These are phyloP conservation scores for Drosophila nebulosa DNA, from an alignment of 1,140 invertebrate genomes.

Conservation along the genomic window DNA sequence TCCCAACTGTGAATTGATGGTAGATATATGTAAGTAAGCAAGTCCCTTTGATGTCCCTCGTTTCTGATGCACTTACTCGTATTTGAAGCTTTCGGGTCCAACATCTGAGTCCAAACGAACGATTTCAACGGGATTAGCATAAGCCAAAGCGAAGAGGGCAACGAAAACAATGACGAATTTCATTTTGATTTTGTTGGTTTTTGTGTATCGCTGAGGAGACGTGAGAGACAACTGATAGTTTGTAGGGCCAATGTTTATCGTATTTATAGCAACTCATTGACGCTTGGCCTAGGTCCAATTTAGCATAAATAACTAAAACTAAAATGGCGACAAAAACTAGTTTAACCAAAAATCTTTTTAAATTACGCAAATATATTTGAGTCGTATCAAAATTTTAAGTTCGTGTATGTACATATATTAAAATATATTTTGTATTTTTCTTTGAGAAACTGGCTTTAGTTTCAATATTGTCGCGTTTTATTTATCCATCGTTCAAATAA, in stretches of 20 bases:
- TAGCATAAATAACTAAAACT: neutral
- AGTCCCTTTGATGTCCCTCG: neutral
- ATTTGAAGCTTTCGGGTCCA: conserved; percentile 45
- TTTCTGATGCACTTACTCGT: neutral
- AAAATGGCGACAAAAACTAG: neutral
- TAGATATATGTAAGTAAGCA: neutral
- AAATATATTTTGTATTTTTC: neutral
- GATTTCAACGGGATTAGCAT: neutral
- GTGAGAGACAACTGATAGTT: conserved; percentile 33
- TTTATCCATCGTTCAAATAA: neutral
- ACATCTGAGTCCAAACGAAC: conserved; percentile 52
- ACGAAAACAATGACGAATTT: conserved; percentile 69
- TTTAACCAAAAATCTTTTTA: neutral
- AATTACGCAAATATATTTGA: neutral
- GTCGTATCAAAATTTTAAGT: neutral
- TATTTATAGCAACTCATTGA: conserved; percentile 38
- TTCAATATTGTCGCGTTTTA: neutral
- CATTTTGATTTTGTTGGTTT: conserved; percentile 37
- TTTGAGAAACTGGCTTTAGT: neutral
- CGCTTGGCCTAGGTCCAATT: neutral
- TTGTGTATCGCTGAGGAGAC: conserved; percentile 30
- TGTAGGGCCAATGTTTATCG: conserved; percentile 8
- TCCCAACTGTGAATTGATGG: conserved; percentile 82
- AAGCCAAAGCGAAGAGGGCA: conserved; percentile 61
- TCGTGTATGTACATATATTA: neutral